These are phyloP conservation scores for Zaprionus obscuricornis DNA, from an alignment of 2,888 invertebrate species.

Conservation along the genomic window DNA sequence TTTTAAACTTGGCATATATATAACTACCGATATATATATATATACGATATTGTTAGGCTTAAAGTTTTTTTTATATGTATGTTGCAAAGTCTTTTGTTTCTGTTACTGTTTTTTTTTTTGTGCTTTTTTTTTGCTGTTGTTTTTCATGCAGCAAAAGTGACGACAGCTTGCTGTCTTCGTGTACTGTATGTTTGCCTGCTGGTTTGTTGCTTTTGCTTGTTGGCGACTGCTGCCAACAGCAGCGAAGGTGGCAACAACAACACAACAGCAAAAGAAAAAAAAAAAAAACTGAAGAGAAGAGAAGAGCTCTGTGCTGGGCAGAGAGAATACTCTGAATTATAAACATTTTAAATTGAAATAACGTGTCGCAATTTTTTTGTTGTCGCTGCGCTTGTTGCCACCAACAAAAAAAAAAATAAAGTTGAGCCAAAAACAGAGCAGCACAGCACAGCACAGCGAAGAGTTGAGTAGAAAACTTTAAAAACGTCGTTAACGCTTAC, in stretches of 20 bases:
- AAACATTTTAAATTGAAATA: slow-evolving; percentile 81
- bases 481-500: slow-evolving; percentile 80
- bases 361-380: slow-evolving; percentile 77
- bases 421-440: slow-evolving; percentile 14
- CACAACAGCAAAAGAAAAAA: slow-evolving; percentile 10
- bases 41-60: no score
- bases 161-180: slow-evolving; percentile 49
- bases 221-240: slow-evolving; percentile 23
- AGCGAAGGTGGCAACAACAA: slow-evolving; percentile 47
- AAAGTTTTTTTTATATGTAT: no score
- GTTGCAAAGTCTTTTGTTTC: slow-evolving; percentile 46
- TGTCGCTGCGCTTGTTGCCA: slow-evolving; percentile 64
- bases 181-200: slow-evolving; percentile 31
- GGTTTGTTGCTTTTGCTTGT: slow-evolving; percentile 40
- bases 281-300: no score
- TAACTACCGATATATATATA: no score
- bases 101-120: no score
- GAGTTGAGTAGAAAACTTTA: slow-evolving; percentile 57
- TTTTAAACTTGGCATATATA: no score
- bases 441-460: slow-evolving; percentile 12
- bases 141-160: slow-evolving; percentile 40
- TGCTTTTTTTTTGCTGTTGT: slow-evolving; percentile 27
- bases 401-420: slow-evolving; percentile 23
- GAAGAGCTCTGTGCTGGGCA: no score
- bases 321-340: slow-evolving; percentile 74